phyloP scores from a whole-genome alignment of 2,797 vertebrate species.

The Oryzias dopingdopingensis region DNA sequence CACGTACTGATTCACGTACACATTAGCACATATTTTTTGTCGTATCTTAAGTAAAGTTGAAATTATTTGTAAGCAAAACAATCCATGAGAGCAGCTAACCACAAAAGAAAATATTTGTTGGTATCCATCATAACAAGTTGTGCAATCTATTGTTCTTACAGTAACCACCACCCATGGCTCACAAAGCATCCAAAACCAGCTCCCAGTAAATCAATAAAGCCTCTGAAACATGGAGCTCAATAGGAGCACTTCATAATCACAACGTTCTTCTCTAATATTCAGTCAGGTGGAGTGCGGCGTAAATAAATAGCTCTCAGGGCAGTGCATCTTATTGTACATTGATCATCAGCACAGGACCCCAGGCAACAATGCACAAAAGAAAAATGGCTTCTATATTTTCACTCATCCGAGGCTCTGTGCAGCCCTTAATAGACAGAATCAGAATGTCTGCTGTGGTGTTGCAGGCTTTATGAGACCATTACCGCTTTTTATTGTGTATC shows the following conservation, averaged over 20 bases:
- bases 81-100: background rate
- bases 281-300: conserved; percentile 49
- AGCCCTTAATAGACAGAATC: conserved; percentile 73
- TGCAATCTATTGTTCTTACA: conserved; percentile 36
- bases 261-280: conserved; percentile 54
- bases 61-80: background rate
- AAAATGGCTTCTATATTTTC: conserved; percentile 65
- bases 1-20: no score
- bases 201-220: conserved; percentile 59
- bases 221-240: conserved; percentile 48
- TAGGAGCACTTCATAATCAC: conserved; percentile 61
- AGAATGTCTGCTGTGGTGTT: conserved; percentile 72
- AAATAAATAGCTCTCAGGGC: conserved; percentile 63
- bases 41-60: background rate
- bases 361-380: conserved; percentile 65
- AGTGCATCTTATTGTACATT: conserved; percentile 60
- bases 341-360: conserved; percentile 63
- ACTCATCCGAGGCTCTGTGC: conserved; percentile 57
- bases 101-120: conserved; percentile 4
- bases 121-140: conserved; percentile 14
- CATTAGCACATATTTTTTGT: background rate
- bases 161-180: conserved; percentile 32
- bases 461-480: conserved; percentile 78
- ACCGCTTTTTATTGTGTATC: conserved; percentile 77
- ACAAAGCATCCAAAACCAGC: conserved; percentile 53